Evolutionary conservation across 1,140 invertebrate species (phyloP), one percentile per base, ranked within the genome.

Genomic region (Plutomurus gul): DNA sequence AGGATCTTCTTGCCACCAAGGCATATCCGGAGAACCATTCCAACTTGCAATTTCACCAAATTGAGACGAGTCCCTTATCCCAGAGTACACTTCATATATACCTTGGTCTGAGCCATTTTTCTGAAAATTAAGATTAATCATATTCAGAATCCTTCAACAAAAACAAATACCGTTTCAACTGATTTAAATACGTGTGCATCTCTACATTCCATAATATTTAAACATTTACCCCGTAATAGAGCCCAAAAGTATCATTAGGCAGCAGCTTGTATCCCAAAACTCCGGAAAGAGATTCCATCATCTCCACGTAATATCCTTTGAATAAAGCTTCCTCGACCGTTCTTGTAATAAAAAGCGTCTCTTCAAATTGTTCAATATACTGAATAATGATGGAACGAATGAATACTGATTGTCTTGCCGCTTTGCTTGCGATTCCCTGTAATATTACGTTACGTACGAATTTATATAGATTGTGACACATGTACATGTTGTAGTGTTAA

Each of bases 31-130:
- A 20, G 65, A 51, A 16, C 79, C 79, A 51, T 80, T 80, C 74
- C 74, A 80, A 3, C 11, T 37, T 13, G 60, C 75, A 20, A 80
- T 73, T 47, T 65, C 30, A 4, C 79, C 79, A 80, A 80, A 80
- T 6, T 80, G 43, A 22, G 37, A 43, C 0, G 27, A 20, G 22
- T 80, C 43, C 18, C 30, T 27, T 16, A 71, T 47, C 39, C 79
- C 79, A 51, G 74, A 72, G 33, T 43, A 76, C 10, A 80, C 79
- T 30, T 76, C 79, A 25, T 72, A 80, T 30, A 70, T 25, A 2
- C 79, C 79, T 73, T 76, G 51, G 77, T 76, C 79, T 13, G 74
- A 37, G 1, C 65, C 65, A 40, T 80, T 80, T 80, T 80, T 80
- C 78, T 80, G 22, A n/a, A 46, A 72, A 56, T 8, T 43, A 37